A percentile compares a stretch with the other conserved stretches of the same genome.
These are phyloP conservation scores for Falco peregrinus DNA, from an alignment of 2,797 vertebrate species.

Conservation along the genomic window DNA sequence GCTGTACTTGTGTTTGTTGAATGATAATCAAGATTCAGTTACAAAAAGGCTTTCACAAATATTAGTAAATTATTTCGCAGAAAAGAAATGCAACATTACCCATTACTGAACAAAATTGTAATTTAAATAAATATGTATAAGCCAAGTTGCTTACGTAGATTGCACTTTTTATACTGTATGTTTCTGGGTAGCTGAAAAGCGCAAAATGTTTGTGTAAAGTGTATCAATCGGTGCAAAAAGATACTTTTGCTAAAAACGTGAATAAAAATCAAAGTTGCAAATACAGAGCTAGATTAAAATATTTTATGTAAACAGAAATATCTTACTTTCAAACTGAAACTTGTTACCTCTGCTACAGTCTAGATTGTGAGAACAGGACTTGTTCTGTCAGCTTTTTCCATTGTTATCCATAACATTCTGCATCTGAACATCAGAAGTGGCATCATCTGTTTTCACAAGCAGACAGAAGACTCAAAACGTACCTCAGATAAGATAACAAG, in stretches of 20 bases:
- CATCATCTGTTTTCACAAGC: background rate
- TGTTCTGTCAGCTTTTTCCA: background rate
- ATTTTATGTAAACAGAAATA: background rate
- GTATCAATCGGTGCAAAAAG: background rate
- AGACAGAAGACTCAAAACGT: background rate
- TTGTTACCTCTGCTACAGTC: background rate
- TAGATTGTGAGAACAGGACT: background rate
- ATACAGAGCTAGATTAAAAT: background rate
- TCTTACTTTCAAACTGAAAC: background rate
- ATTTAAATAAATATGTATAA: background rate
- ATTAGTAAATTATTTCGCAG: background rate
- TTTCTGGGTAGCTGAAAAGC: background rate
- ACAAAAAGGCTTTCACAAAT: conserved; percentile 26
- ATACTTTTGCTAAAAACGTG: background rate
- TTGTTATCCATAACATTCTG: background rate
- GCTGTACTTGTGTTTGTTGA: background rate
- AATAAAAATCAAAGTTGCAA: background rate
- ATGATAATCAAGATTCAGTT: conserved; percentile 12
- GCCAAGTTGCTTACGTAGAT: background rate
- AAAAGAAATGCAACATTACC: background rate
- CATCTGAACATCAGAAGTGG: background rate
- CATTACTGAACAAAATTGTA: background rate
- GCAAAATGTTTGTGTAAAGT: background rate
- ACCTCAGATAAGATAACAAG: background rate
- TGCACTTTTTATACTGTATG: background rate